phyloP scores from a whole-genome alignment of 2,113 vertebrate genomes.

The Cichladusa arquata region DNA sequence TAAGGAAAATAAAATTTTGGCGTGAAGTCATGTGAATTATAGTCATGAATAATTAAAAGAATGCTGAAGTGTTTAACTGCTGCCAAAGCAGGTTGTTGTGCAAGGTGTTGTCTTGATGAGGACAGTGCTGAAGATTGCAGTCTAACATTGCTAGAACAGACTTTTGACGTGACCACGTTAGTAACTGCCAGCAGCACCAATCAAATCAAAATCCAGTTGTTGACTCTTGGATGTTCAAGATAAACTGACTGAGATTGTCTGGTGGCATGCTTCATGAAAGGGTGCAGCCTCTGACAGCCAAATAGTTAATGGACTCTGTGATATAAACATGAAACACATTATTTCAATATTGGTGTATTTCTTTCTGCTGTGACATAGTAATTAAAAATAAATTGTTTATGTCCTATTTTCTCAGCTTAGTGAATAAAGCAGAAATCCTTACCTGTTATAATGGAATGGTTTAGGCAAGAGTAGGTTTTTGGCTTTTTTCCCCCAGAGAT shows the following conservation, averaged over 20 bases:
- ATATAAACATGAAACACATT: not conserved
- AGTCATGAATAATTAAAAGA: not conserved
- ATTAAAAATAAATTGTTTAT: not conserved
- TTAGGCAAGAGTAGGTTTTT: constrained; percentile 3
- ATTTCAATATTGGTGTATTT: not conserved
- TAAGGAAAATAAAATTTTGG: not conserved
- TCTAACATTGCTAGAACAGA: not conserved
- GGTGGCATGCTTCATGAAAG: not conserved
- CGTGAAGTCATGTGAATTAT: not conserved
- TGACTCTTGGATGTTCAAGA: not conserved
- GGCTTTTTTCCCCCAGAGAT: not conserved
- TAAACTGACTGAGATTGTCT: not conserved
- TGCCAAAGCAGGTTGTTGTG: not conserved
- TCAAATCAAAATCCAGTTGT: not conserved
- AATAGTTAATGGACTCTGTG: not conserved
- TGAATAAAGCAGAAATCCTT: not conserved
- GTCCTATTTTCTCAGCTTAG: not conserved
- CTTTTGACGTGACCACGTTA: not conserved
- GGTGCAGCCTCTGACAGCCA: not conserved
- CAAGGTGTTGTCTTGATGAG: not conserved
- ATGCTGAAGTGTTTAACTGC: not conserved
- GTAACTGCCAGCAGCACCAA: not conserved
- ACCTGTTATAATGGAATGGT: not conserved
- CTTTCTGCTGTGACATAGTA: not conserved
- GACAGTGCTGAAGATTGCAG: not conserved